Base-by-base conservation (phyloP, 37 sponge, comb jelly and placozoan genomes). In the Aphrocallistes beatrix region DNA sequence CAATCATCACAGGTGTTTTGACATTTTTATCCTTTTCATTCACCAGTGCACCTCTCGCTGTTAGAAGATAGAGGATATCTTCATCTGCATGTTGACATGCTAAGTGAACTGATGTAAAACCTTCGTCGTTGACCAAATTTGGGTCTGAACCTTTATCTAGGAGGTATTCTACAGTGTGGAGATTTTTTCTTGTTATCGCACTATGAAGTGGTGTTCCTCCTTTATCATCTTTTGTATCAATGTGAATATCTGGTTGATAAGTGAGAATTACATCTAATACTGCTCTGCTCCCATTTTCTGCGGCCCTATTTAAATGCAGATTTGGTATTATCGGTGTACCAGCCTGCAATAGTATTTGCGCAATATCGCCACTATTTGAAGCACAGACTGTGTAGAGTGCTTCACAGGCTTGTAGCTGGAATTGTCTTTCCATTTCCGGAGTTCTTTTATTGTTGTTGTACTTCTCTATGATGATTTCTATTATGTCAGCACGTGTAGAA, bases 21-120 rank as follows among this genome's bases (percentile, higher is more conserved):
- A 19, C 75, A 25, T 28, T 60, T 25, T 13, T 3, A 19, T 60
- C 75, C n/a, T 30, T 60, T 3, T 19, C 75, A 60, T 60, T 60
- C 8, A 60, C 75, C 10, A 25, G 28, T 19, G 17, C 75, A 60
- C n/a, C 34, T 60, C 75, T 60, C 34, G 75, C n/a, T 6, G 75
- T 60, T 19, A 60, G 75, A 60, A 60, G 75, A 60, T 60, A 60
- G 75, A 60, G 75, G n/a, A 60, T 28, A 13, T 28, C n/a, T 28
- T 60, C 75, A 60, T 60, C 75, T 25, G 75, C 75, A 13, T 60
- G n/a, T 60, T 60, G 75, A 60, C 75, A 60, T 60, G 75, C 75
- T 30, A 60, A 25, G 75, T 60, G 75, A 32, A 60, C 75, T 32
- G 75, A 32, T 25, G 10, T 60, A 30, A 25, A 60, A 6, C 75